Conservation (phyloP, 2,888 invertebrate species). For the Nemotelus nigrinus region DNA sequence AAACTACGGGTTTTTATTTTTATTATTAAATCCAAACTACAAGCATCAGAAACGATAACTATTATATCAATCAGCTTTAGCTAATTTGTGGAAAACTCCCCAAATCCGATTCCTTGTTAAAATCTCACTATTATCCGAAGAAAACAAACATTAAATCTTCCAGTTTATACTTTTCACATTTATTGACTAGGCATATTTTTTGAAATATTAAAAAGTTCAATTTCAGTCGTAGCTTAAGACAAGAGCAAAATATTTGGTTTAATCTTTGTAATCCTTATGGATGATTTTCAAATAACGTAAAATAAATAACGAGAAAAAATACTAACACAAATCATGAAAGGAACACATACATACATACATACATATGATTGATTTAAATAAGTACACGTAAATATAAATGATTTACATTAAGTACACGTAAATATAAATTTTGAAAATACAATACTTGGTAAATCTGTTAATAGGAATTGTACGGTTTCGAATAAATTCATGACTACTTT, state of each 20-base stretch:
- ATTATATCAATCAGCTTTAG: no score
- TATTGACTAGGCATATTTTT: conserved; percentile 28
- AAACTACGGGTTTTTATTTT: no score
- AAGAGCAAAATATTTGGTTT: background rate
- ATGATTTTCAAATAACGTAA: no score
- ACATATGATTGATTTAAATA: conserved; percentile 1
- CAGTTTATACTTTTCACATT: conserved; percentile 29
- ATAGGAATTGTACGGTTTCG: background rate
- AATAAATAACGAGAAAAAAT: background rate
- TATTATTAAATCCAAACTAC: no score
- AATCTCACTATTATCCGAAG: no score
- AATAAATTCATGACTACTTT: background rate
- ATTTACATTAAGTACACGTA: background rate
- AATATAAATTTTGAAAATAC: background rate
- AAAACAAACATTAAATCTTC: background rate
- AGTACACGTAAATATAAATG: background rate
- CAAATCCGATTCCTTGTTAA: no score
- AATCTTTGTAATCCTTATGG: background rate
- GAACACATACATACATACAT: background rate
- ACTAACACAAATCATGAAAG: background rate
- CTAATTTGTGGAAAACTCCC: no score
- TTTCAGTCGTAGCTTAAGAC: conserved; percentile 41
- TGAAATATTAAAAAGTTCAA: conserved; percentile 43
- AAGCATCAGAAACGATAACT: no score
- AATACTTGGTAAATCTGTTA: conserved; percentile 6